Conservation (phyloP, 2,113 vertebrate genomes). For the Octodon degus region DNA sequence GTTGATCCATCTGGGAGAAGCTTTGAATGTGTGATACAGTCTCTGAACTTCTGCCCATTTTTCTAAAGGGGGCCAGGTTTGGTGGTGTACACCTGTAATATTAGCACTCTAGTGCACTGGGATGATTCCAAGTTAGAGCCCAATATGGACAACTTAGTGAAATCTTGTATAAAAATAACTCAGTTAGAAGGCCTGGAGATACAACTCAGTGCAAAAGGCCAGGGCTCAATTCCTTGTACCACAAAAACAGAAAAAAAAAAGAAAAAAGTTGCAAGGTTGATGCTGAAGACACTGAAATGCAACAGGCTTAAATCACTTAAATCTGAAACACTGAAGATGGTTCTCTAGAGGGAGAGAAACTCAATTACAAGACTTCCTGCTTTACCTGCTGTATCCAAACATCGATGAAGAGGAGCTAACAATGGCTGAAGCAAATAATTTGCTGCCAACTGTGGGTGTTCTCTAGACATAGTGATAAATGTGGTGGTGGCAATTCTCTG, state of each 20-base stretch:
- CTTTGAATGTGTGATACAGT: not conserved
- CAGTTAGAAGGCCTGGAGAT: not conserved
- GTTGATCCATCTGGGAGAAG: not conserved
- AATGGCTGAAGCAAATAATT: constrained; percentile 90
- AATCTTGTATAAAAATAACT: not conserved
- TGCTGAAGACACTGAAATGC: not conserved
- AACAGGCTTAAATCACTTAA: not conserved
- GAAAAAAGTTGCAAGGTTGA: not conserved
- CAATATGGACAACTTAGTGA: not conserved
- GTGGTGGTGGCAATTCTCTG: constrained; percentile 93
- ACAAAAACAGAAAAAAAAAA: not conserved
- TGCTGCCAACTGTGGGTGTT: constrained; percentile 88
- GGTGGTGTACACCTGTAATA: not conserved
- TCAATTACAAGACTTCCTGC: not conserved
- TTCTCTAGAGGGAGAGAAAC: not conserved
- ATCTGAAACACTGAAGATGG: not conserved
- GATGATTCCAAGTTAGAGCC: not conserved
- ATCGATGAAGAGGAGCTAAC: constrained; percentile 88
- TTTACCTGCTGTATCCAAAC: constrained; percentile 85
- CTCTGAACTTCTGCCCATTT: not conserved
- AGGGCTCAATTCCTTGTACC: not conserved
- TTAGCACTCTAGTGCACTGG: not conserved
- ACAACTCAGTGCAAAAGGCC: not conserved
- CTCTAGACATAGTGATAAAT: constrained; percentile 87
- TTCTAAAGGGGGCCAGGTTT: not conserved